Evolutionary conservation across 2,888 invertebrate species (phyloP).

Genomic region (Blastobasis adustella): DNA sequence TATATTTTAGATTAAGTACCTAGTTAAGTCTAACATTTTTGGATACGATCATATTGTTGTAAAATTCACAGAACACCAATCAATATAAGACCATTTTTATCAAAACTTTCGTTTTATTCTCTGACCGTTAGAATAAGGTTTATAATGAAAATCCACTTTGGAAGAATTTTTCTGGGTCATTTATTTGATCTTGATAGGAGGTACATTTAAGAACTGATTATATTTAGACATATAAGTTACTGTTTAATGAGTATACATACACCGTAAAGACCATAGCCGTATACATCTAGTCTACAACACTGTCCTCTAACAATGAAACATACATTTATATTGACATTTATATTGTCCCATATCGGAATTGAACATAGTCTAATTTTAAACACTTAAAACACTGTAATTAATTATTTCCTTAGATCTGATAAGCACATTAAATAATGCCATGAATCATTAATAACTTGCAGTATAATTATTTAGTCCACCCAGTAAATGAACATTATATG

Average conservation of each 20-base stretch:
- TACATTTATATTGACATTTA: no score
- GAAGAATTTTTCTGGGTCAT: background rate
- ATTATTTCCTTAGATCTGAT: no score
- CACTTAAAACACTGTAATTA: no score
- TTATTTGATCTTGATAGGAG: background rate
- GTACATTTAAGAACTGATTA: background rate
- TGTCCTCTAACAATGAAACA: no score
- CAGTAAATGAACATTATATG: no score
- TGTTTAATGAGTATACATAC: no score
- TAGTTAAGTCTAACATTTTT: conserved; percentile 49
- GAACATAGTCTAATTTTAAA: no score
- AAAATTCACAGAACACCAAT: conserved; percentile 42
- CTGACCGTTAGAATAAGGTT: background rate
- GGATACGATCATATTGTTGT: conserved; percentile 60
- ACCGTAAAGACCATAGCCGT: background rate
- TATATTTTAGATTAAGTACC: conserved; percentile 45
- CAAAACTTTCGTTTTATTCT: conserved; percentile 15
- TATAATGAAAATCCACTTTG: background rate
- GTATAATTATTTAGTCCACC: no score
- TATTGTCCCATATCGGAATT: no score
- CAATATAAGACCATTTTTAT: conserved; percentile 53
- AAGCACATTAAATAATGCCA: no score
- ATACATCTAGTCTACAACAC: no score
- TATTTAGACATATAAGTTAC: background rate
- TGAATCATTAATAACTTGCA: no score